phyloP scores from a whole-genome alignment of 2,113 vertebrate species.

The Chauna torquata region DNA sequence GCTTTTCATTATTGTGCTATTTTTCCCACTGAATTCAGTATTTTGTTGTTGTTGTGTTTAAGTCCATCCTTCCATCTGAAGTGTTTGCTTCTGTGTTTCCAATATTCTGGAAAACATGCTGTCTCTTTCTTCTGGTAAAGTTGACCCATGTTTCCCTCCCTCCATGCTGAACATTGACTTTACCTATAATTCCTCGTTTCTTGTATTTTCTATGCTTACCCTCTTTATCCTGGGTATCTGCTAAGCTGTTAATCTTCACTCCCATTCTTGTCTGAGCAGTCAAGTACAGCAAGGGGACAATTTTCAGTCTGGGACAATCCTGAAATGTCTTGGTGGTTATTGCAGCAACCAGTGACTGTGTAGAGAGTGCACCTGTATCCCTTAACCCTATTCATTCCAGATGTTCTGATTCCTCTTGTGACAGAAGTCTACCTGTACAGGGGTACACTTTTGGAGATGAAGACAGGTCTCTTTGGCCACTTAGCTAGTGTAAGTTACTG shows the following conservation, averaged over 20 bases:
- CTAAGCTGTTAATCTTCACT: neutral
- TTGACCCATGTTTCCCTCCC: neutral
- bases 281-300: neutral
- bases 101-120: neutral
- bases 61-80: neutral
- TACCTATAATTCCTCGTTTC: neutral
- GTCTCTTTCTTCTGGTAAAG: neutral
- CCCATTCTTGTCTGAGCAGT: neutral
- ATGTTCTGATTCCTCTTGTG: neutral
- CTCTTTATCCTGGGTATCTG: neutral
- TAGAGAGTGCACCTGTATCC: neutral
- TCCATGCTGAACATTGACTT: neutral
- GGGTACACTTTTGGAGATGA: neutral
- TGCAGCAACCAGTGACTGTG: neutral
- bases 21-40: neutral
- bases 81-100: neutral
- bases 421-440: neutral
- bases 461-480: neutral
- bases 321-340: neutral
- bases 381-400: neutral
- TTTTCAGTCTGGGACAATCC: neutral
- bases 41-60: neutral
- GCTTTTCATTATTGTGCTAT: neutral
- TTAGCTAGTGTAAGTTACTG: neutral
- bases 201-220: neutral